Evolutionary conservation across 2,113 vertebrate species (phyloP).

Genomic region (Zeus faber): DNA sequence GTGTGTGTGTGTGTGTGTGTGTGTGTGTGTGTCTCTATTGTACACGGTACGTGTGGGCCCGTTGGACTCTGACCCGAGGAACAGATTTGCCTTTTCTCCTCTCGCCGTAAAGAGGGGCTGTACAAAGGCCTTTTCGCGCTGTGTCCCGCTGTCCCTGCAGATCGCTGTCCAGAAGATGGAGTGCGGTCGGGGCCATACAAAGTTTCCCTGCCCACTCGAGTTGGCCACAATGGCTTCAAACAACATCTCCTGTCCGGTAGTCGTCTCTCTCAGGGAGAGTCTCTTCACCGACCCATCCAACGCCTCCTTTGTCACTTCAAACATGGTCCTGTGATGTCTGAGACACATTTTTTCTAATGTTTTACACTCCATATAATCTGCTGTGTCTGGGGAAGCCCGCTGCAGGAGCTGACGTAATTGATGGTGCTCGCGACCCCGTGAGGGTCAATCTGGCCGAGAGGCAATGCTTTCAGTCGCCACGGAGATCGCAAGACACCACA

Average conservation of each 20-base stretch:
- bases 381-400: constrained; percentile 77
- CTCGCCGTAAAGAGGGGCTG: constrained; percentile 75
- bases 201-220: constrained; percentile 73
- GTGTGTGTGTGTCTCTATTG: not conserved
- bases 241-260: constrained; percentile 85
- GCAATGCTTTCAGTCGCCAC: constrained; percentile 78
- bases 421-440: constrained; percentile 70
- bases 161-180: constrained; percentile 79
- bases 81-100: constrained; percentile 68
- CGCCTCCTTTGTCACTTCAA: constrained; percentile 72
- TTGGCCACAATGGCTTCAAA: constrained; percentile 85
- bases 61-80: too few species aligned
- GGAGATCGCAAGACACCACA: constrained; percentile 57
- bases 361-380: constrained; percentile 98
- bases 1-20: constrained; percentile 9
- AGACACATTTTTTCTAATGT: constrained; percentile 86
- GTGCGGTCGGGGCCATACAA: constrained; percentile 80
- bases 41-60: constrained; percentile 52
- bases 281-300: constrained; percentile 75
- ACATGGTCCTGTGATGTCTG: constrained; percentile 79
- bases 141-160: constrained; percentile 87
- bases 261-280: constrained; percentile 81
- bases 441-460: constrained; percentile 79
- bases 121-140: constrained; percentile 84
- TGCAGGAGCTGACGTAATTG: constrained; percentile 81